phyloP scores from a whole-genome alignment of 2,797 vertebrate genomes.

The Melopsittacus undulatus region DNA sequence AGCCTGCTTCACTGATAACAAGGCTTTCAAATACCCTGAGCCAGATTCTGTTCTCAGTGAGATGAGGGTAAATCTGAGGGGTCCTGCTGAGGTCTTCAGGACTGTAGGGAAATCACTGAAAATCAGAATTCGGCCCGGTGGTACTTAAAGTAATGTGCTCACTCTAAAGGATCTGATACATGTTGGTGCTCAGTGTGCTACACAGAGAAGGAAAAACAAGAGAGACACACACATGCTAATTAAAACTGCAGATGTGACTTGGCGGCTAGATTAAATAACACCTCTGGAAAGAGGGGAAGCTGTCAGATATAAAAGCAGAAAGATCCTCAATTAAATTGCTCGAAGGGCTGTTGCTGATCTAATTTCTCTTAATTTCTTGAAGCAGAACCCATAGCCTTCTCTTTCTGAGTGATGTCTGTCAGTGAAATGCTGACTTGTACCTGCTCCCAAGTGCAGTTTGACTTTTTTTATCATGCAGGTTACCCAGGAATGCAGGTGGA shows the following conservation, averaged over 20 bases:
- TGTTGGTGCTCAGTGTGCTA: background rate
- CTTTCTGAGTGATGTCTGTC: background rate
- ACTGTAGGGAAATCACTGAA: slow-evolving; percentile 39
- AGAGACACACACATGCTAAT: slow-evolving; percentile 19
- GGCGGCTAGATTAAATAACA: slow-evolving; percentile 53
- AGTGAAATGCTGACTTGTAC: background rate
- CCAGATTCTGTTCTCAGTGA: slow-evolving; percentile 8
- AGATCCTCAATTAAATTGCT: slow-evolving; percentile 1
- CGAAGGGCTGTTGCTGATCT: background rate
- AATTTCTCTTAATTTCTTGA: background rate
- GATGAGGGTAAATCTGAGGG: slow-evolving; percentile 15
- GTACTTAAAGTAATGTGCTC: background rate
- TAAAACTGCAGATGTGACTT: slow-evolving; percentile 59
- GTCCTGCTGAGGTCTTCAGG: slow-evolving; percentile 40
- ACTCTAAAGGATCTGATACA: background rate
- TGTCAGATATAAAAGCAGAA: slow-evolving; percentile 33
- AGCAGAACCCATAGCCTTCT: background rate
- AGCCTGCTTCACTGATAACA: slow-evolving; percentile 32
- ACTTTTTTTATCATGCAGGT: background rate
- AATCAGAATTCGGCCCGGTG: background rate
- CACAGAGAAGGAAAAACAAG: slow-evolving; percentile 30
- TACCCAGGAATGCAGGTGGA: background rate
- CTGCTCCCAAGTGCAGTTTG: background rate
- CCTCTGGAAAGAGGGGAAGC: slow-evolving; percentile 29
- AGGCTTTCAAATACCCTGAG: slow-evolving; percentile 39